Percentiles rank a stretch among this genome's conserved stretches.
Evolutionary conservation across 2,113 vertebrate genomes (phyloP).

Genomic region (Gorsachius goisagi): DNA sequence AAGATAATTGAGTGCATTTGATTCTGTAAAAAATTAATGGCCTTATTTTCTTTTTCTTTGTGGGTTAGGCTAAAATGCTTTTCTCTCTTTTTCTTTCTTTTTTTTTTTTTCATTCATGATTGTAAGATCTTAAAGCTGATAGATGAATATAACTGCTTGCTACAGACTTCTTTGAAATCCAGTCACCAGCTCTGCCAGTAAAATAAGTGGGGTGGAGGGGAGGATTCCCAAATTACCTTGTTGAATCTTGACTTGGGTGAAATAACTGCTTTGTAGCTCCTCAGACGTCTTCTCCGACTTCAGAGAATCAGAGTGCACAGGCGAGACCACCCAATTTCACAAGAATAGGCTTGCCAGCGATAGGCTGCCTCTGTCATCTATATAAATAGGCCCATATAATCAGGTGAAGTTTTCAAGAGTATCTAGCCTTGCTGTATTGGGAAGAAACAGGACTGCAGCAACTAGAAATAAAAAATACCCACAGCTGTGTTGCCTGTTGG

Average conservation of each 20-base stretch:
- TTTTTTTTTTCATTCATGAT: neutral
- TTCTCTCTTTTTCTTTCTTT: neutral
- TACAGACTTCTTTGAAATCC: neutral
- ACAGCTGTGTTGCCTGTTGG: neutral
- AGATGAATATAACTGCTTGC: neutral
- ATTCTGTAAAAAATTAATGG: conserved; percentile 5
- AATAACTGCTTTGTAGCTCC: neutral
- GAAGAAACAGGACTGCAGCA: neutral
- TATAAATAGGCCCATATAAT: neutral
- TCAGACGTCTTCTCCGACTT: neutral
- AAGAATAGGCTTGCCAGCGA: neutral
- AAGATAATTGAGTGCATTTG: neutral
- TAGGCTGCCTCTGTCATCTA: neutral
- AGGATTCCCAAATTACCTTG: neutral
- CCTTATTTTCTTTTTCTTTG: neutral
- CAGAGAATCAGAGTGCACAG: neutral
- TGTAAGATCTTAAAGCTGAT: neutral
- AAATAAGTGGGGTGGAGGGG: neutral
- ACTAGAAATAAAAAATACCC: neutral
- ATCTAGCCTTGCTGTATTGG: neutral
- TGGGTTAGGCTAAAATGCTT: neutral
- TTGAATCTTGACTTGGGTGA: neutral
- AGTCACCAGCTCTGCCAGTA: neutral
- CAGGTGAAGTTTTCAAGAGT: neutral
- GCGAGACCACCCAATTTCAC: neutral